phyloP scores from a whole-genome alignment of 1,140 invertebrate species.

The Drosophila repletoides region DNA sequence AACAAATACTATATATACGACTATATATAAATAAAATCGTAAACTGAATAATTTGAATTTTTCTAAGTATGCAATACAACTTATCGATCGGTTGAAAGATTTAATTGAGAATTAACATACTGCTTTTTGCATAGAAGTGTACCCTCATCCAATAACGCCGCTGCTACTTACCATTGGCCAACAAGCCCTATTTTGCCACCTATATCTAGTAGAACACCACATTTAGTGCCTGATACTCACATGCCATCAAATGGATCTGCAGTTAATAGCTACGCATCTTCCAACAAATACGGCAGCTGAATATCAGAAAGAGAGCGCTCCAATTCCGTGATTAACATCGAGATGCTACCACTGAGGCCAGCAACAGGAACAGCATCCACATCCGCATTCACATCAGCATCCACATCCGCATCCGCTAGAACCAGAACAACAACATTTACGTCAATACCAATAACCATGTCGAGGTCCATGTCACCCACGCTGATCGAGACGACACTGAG shows the following conservation, averaged over 20 bases:
- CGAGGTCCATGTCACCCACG: constrained; percentile 40
- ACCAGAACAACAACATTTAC: constrained; percentile 31
- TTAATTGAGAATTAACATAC: constrained; percentile 71
- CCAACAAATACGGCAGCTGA: constrained; percentile 82
- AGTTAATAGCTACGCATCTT: constrained; percentile 83
- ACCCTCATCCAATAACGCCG: constrained; percentile 83
- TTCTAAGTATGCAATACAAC: constrained; percentile 1
- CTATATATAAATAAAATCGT: constrained; percentile 7
- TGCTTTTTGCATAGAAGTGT: constrained; percentile 85
- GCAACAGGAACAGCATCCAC: constrained; percentile 14
- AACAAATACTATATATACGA: neutral
- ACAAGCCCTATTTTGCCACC: constrained; percentile 88
- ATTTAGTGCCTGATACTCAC: constrained; percentile 87
- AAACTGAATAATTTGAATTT: constrained; percentile 10
- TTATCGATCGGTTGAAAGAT: constrained; percentile 2
- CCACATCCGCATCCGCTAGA: constrained; percentile 5
- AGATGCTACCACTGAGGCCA: constrained; percentile 67
- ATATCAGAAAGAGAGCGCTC: constrained; percentile 81
- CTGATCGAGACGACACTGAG: constrained; percentile 52
- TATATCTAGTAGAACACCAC: constrained; percentile 87
- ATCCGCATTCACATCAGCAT: neutral
- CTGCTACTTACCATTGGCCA: constrained; percentile 88
- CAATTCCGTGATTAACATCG: constrained; percentile 76
- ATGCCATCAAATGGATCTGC: constrained; percentile 83
- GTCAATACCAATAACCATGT: constrained; percentile 43